Evolutionary conservation across 2,888 invertebrate genomes (phyloP).

Genomic region (Myathropa florea): DNA sequence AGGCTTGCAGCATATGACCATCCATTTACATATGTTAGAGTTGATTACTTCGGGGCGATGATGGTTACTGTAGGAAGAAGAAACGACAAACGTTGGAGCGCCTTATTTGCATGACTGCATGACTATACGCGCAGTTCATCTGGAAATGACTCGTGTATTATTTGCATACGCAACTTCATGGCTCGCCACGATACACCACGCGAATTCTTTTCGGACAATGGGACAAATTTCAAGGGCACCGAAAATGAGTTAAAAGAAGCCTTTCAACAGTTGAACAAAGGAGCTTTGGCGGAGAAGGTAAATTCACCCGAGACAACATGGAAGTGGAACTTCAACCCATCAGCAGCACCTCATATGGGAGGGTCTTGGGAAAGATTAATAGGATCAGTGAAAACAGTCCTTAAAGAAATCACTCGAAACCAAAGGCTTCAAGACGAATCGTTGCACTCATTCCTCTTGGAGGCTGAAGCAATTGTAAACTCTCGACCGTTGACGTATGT

Average conservation of each 20-base stretch:
- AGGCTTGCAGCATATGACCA: not conserved
- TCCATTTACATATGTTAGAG: too few species aligned
- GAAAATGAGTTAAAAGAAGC: conserved; percentile 10
- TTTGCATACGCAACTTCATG: not conserved
- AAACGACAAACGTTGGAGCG: too few species aligned
- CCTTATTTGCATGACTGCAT: not conserved
- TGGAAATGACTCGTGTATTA: not conserved
- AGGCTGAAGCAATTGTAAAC: conserved; percentile 70
- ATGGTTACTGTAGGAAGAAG: too few species aligned
- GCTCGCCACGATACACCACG: not conserved
- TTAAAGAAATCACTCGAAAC: conserved; percentile 57
- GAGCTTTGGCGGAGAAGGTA: not conserved
- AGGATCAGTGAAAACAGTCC: conserved; percentile 57
- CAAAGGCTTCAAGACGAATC: conserved; percentile 69
- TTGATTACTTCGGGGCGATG: not conserved
- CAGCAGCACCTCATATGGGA: conserved; percentile 4
- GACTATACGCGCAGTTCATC: not conserved
- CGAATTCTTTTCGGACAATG: not conserved
- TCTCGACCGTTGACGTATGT: conserved; percentile 47
- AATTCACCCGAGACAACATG: conserved; percentile 28
- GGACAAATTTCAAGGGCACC: not conserved
- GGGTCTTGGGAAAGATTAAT: conserved; percentile 49
- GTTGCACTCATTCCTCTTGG: conserved; percentile 29
- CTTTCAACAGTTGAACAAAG: not conserved
- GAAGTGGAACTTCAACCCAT: not conserved